phyloP scores from a whole-genome alignment of 2,113 vertebrate species.

The Heterocephalus glaber region DNA sequence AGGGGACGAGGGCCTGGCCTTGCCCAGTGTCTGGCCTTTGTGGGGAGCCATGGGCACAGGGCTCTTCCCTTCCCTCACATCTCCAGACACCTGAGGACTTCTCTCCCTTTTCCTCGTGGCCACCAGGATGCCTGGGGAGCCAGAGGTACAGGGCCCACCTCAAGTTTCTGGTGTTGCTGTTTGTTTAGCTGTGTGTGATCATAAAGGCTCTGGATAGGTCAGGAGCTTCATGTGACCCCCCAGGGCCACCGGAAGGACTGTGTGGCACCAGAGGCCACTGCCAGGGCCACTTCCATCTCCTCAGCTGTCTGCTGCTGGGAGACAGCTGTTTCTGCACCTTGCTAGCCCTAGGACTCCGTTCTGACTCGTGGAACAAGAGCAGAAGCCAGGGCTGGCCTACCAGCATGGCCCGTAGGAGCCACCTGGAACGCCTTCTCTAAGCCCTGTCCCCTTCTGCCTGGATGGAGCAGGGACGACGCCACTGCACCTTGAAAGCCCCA shows the following conservation, averaged over 20 bases:
- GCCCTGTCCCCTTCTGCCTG: background rate
- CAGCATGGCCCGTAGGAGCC: background rate
- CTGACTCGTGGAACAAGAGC: background rate
- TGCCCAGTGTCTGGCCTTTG: background rate
- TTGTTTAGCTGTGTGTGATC: background rate
- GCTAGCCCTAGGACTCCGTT: background rate
- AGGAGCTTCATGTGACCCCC: background rate
- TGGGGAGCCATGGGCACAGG: background rate
- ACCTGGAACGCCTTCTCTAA: background rate
- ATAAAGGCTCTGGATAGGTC: background rate
- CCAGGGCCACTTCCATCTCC: background rate
- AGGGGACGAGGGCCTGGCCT: rapidly evolving
- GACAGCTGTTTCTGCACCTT: background rate
- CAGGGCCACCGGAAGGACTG: background rate
- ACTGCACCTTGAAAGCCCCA: background rate
- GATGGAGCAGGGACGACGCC: background rate
- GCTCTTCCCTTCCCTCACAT: background rate
- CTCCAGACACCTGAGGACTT: background rate
- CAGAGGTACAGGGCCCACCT: background rate
- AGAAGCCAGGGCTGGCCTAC: background rate
- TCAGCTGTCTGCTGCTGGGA: background rate
- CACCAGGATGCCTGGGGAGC: background rate
- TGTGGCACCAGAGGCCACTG: background rate
- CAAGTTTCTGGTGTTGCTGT: background rate
- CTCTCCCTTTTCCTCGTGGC: background rate